These are phyloP conservation scores for Nannospalax galili DNA, from an alignment of 2,113 vertebrate genomes.

Conservation along the genomic window DNA sequence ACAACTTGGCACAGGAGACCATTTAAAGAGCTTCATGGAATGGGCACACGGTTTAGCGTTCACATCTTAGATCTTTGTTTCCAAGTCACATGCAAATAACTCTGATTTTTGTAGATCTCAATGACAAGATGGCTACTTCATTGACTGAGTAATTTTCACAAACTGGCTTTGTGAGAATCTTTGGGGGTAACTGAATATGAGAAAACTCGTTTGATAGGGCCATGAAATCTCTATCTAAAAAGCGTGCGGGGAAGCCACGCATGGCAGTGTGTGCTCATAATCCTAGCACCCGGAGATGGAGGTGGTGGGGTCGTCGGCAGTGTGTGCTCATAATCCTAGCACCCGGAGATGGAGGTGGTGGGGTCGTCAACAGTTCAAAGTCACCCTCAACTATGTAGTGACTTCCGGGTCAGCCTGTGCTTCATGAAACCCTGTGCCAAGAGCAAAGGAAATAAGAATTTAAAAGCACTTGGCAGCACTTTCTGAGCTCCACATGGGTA, in stretches of 20 bases:
- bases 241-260: background rate
- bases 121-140: background rate
- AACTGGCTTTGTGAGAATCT: slow-evolving; percentile 22
- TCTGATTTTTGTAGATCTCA: background rate
- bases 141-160: background rate
- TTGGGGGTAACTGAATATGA: background rate
- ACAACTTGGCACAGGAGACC: background rate
- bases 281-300: no score
- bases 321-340: background rate
- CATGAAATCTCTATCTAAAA: background rate
- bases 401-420: no score
- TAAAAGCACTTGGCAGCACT: background rate
- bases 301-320: no score
- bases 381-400: background rate
- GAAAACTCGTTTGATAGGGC: background rate
- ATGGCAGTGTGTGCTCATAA: background rate
- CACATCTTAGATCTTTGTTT: background rate
- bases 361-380: background rate
- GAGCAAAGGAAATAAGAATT: background rate
- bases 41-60: background rate
- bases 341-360: no score
- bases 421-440: background rate
- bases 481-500: background rate
- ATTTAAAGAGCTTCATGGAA: background rate
- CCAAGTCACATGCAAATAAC: background rate